Evolutionary conservation across 1,140 invertebrate species (phyloP).

Genomic region (Onthophagus taurus): DNA sequence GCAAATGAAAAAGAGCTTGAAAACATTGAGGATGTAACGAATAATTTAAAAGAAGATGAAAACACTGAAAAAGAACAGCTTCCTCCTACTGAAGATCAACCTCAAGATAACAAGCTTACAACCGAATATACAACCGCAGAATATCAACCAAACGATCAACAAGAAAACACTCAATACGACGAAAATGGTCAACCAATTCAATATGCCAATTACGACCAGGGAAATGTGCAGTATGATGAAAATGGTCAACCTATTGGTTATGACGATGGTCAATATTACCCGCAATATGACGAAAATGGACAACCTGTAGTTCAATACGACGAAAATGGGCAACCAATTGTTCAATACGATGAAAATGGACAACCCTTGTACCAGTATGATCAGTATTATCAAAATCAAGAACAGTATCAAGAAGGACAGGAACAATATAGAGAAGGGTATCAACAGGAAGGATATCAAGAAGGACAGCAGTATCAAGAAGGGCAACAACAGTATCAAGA

Average conservation of each 20-base stretch:
- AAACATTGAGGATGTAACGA: slow-evolving; percentile 1
- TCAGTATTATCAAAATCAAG: neutral
- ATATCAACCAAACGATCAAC: neutral
- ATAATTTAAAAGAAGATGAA: no score
- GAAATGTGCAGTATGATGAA: slow-evolving; percentile 11
- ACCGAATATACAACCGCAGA: no score
- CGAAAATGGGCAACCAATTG: slow-evolving; percentile 20
- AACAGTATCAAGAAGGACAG: slow-evolving; percentile 14
- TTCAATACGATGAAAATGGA: slow-evolving; percentile 23
- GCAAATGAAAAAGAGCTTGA: neutral
- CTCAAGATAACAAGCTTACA: no score
- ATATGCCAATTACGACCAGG: neutral
- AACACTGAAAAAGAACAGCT: no score
- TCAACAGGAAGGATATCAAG: slow-evolving; percentile 6
- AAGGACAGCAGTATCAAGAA: slow-evolving; percentile 8
- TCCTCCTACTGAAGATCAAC: no score
- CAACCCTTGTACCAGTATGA: slow-evolving; percentile 23
- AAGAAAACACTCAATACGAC: slow-evolving; percentile 11
- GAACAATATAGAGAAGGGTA: slow-evolving; percentile 11
- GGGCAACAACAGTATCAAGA: slow-evolving; percentile 6
- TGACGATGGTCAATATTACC: neutral
- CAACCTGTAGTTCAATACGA: slow-evolving; percentile 20
- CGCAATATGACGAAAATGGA: slow-evolving; percentile 13
- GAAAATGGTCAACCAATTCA: slow-evolving; percentile 5
- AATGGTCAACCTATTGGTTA: slow-evolving; percentile 9